Percentiles rank a stretch among this genome's conserved stretches.
Conservation (phyloP, 2,888 invertebrate species). For the Xestia sexstrigata region DNA sequence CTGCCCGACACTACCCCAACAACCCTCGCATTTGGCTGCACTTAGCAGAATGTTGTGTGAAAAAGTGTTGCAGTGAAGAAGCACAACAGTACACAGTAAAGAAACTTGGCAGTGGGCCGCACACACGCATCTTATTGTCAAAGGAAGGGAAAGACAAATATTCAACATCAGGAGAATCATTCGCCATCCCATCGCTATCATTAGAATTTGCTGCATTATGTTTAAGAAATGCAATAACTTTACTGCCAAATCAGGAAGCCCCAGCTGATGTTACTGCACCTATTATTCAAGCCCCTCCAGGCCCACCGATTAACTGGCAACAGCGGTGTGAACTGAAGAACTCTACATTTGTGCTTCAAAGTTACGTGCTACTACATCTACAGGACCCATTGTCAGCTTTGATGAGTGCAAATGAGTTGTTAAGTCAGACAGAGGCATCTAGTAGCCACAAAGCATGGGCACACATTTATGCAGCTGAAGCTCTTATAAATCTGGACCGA, state of each 20-base stretch:
- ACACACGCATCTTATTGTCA: constrained; percentile 82
- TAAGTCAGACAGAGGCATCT: constrained; percentile 92
- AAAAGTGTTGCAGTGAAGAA: constrained; percentile 91
- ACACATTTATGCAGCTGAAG: constrained; percentile 97
- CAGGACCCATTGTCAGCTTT: constrained; percentile 96
- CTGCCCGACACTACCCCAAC: constrained; percentile 95
- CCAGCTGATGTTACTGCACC: constrained; percentile 78
- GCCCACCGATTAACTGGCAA: constrained; percentile 91
- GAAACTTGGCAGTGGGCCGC: constrained; percentile 87
- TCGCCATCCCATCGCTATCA: constrained; percentile 96
- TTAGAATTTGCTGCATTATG: constrained; percentile 97
- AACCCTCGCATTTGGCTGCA: constrained; percentile 98
- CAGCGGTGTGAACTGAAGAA: constrained; percentile 91
- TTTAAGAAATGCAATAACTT: constrained; percentile 95
- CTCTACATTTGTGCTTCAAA: constrained; percentile 94
- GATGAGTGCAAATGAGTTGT: constrained; percentile 94
- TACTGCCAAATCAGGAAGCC: constrained; percentile 91
- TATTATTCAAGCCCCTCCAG: constrained; percentile 90
- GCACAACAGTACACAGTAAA: constrained; percentile 84
- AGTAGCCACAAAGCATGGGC: constrained; percentile 93
- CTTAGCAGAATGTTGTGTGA: constrained; percentile 97
- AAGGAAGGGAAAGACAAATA: constrained; percentile 85
- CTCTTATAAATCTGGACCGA: constrained; percentile 95
- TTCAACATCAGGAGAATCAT: constrained; percentile 92
- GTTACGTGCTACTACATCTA: constrained; percentile 96